A percentile compares a stretch with the other conserved stretches of the same genome.
Evolutionary conservation across 1,140 invertebrate species (phyloP).

Genomic region (Anastrepha obliqua): DNA sequence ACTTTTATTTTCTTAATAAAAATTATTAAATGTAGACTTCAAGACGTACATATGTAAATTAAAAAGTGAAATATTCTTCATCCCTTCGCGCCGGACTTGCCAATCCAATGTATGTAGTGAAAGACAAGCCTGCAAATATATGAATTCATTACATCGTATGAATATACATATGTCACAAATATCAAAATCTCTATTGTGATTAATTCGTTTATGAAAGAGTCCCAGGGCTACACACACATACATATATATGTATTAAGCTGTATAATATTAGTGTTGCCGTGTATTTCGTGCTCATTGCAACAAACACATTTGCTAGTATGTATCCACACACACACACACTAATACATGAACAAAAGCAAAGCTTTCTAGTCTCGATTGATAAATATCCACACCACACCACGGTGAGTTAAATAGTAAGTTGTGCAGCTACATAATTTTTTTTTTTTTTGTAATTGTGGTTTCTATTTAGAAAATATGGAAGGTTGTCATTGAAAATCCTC

Average conservation of each 20-base stretch:
- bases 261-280: not conserved
- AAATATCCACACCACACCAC: not conserved
- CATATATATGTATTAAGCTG: not conserved
- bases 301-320: no score
- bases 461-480: no score
- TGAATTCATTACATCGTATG: not conserved
- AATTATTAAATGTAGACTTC: no score
- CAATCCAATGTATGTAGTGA: not conserved
- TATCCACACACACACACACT: not conserved
- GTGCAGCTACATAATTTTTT: no score
- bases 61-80: not conserved
- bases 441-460: no score
- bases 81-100: not conserved
- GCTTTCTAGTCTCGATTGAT: not conserved
- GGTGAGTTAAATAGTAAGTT: not conserved
- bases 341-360: not conserved
- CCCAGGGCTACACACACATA: not conserved
- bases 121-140: not conserved
- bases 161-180: not conserved
- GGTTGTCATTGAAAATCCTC: no score
- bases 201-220: constrained; percentile 17
- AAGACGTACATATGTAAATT: no score
- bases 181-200: constrained; percentile 20
- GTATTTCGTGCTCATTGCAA: not conserved
- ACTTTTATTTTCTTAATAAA: no score